Evolutionary conservation across 2,888 invertebrate species (phyloP).

Genomic region (Scaeva pyrastri): DNA sequence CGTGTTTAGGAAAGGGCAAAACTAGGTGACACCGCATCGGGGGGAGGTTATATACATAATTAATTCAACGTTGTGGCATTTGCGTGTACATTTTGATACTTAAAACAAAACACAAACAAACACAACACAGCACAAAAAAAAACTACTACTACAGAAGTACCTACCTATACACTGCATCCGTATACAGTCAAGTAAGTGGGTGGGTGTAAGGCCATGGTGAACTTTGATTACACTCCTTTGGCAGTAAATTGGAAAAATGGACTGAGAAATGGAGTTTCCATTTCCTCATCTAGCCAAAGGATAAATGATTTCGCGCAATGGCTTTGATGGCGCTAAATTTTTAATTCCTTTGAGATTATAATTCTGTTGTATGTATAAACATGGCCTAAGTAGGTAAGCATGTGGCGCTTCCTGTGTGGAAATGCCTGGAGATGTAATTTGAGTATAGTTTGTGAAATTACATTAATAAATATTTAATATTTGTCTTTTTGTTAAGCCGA

Average conservation of each 20-base stretch:
- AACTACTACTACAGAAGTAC: not conserved
- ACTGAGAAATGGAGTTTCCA: not conserved
- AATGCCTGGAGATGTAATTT: constrained; percentile 19
- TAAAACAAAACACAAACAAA: not conserved
- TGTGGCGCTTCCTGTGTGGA: not conserved
- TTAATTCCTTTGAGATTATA: constrained; percentile 42
- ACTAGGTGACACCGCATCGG: not conserved
- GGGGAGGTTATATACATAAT: constrained; percentile 46
- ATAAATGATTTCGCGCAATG: constrained; percentile 45
- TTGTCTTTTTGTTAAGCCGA: constrained; percentile 30
- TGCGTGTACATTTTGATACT: constrained; percentile 67
- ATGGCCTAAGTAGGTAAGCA: not conserved
- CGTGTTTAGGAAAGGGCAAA: not conserved
- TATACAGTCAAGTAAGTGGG: no score
- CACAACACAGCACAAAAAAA: not conserved
- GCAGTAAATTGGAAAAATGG: not conserved
- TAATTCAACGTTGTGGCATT: constrained; percentile 73
- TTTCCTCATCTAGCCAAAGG: not conserved
- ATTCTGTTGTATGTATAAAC: not conserved
- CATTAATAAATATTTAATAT: constrained; percentile 22
- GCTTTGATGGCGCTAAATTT: constrained; percentile 42
- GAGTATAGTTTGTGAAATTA: not conserved
- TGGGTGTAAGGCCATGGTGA: constrained; percentile 46
- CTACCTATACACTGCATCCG: not conserved
- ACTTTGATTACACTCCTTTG: constrained; percentile 58